phyloP scores from a whole-genome alignment of 2,797 vertebrate species.

The Hypotaenidia okinawae region DNA sequence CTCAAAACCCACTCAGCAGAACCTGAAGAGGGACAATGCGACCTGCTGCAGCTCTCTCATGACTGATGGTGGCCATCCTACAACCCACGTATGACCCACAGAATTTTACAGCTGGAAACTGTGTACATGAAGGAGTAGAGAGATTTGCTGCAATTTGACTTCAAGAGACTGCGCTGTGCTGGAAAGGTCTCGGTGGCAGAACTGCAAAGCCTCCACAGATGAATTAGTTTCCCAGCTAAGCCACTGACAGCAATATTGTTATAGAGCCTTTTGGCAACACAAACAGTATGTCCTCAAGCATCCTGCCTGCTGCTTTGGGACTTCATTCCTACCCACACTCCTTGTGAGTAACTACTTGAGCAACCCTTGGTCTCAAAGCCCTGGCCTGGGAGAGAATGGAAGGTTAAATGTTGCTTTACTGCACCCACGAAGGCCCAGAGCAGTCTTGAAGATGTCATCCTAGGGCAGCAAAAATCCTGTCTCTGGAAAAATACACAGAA shows the following conservation, averaged over 20 bases:
- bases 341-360: neutral
- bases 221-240: neutral
- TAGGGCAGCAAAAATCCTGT: neutral
- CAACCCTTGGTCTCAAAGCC: neutral
- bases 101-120: neutral
- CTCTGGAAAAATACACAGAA: neutral
- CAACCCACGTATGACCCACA: neutral
- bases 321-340: neutral
- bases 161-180: neutral
- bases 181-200: neutral
- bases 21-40: neutral
- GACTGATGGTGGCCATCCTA: neutral
- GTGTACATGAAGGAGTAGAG: neutral
- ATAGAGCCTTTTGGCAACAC: neutral
- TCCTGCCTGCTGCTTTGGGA: neutral
- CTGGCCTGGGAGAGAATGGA: neutral
- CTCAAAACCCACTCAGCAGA: accelerated
- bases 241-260: neutral
- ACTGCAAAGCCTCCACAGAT: neutral
- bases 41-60: neutral
- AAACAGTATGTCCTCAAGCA: neutral
- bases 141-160: neutral
- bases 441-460: neutral
- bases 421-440: neutral
- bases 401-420: neutral